Percentiles rank a stretch among this genome's conserved stretches.
Conservation (phyloP, 1,140 invertebrate species). For the Drosophila ambigua region DNA sequence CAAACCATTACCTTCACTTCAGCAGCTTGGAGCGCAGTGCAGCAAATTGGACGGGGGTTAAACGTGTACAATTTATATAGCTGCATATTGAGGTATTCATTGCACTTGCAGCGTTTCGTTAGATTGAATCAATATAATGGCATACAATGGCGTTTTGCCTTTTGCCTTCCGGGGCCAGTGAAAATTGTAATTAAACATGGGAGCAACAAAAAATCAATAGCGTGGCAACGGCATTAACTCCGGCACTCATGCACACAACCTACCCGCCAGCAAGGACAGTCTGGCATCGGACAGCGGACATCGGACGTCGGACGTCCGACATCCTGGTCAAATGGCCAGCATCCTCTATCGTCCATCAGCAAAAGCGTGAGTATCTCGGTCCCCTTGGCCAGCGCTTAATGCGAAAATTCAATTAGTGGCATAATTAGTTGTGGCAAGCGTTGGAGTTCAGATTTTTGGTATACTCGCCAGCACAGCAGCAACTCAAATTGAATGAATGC, state of each 20-base stretch:
- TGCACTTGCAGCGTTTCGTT: constrained; percentile 8
- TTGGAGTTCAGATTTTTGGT: constrained; percentile 78
- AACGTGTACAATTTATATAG: background rate
- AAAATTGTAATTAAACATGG: constrained; percentile 62
- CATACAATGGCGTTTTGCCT: constrained; percentile 23
- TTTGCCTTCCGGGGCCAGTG: constrained; percentile 9
- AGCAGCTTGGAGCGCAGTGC: no score
- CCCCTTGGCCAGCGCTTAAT: constrained; percentile 63
- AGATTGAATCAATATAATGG: constrained; percentile 18
- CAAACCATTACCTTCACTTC: no score
- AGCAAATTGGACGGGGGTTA: no score
- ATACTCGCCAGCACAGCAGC: constrained; percentile 28
- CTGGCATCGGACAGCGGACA: no score
- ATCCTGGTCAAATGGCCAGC: constrained; percentile 26
- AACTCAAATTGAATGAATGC: constrained; percentile 61
- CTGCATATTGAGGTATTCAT: constrained; percentile 18
- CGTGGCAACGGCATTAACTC: constrained; percentile 67
- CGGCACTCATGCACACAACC: constrained; percentile 36
- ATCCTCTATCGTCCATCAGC: constrained; percentile 40
- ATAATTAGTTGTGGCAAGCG: constrained; percentile 82
- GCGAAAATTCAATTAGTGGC: constrained; percentile 82
- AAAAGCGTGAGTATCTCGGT: background rate
- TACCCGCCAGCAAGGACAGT: background rate
- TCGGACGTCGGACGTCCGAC: no score
- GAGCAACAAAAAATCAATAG: constrained; percentile 66